phyloP scores from a whole-genome alignment of 2,888 invertebrate species.

The Drosophila sordidula region DNA sequence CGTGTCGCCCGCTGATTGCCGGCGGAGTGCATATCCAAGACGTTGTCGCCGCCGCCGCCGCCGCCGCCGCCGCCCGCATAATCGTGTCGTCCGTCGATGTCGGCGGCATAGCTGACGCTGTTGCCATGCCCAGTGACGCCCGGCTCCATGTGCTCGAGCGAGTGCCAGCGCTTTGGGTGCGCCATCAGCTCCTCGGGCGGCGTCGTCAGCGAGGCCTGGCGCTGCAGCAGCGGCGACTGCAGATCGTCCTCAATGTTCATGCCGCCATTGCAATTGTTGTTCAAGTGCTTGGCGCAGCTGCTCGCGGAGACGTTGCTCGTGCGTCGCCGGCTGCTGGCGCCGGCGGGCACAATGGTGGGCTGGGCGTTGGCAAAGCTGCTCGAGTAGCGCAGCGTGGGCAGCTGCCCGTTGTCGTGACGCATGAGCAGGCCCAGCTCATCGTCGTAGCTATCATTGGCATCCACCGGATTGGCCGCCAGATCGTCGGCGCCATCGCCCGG shows the following conservation, averaged over 20 bases:
- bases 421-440: constrained; percentile 80
- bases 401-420: constrained; percentile 80
- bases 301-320: constrained; percentile 55
- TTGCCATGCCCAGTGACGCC: constrained; percentile 71
- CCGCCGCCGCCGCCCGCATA: constrained; percentile 45
- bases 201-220: constrained; percentile 84
- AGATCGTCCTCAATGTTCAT: constrained; percentile 83
- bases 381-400: constrained; percentile 61
- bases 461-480: constrained; percentile 57
- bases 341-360: constrained; percentile 70
- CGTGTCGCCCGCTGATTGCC: constrained; percentile 43
- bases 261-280: constrained; percentile 85
- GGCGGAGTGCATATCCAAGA: constrained; percentile 14
- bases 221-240: constrained; percentile 83
- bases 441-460: constrained; percentile 75
- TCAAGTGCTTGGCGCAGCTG: constrained; percentile 81
- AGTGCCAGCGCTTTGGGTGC: constrained; percentile 90
- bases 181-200: constrained; percentile 85
- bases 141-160: constrained; percentile 89
- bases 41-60: neutral
- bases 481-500: constrained; percentile 52
- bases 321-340: constrained; percentile 63
- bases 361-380: constrained; percentile 62
- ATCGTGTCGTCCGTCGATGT: constrained; percentile 70
- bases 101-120: constrained; percentile 80